phyloP scores from a whole-genome alignment of 2,113 vertebrate genomes.

The western clawed frog (Xenopus tropicalis) region DNA sequence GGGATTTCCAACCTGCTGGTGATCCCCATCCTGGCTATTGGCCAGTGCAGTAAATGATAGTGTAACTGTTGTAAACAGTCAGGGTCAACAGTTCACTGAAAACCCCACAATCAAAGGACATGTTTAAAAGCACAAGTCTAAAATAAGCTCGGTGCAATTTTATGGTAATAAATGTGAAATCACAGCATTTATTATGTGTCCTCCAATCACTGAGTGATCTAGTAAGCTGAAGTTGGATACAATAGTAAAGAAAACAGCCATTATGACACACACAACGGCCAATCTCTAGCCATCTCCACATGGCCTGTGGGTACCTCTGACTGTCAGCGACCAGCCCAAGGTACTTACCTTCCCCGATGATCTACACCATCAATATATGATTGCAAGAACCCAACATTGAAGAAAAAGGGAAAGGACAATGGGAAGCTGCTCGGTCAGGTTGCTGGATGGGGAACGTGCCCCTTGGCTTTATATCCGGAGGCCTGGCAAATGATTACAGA shows the following conservation, averaged over 20 bases:
- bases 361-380: conserved; percentile 62
- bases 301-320: conserved; percentile 6
- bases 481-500: conserved; percentile 25
- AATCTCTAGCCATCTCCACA: conserved; percentile 10
- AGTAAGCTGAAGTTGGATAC: no score
- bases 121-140: no score
- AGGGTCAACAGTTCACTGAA: no score
- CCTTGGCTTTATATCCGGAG: conserved; percentile 34
- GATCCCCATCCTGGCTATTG: no score
- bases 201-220: no score
- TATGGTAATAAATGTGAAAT: no score
- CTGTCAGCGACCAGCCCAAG: conserved; percentile 7
- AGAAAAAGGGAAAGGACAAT: background rate
- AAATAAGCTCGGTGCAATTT: no score
- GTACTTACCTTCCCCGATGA: conserved; percentile 59
- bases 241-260: conserved; percentile 9
- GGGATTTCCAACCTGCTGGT: no score
- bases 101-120: no score
- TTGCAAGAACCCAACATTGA: conserved; percentile 26
- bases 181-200: no score
- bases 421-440: conserved; percentile 6
- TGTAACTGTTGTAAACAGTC: no score
- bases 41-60: no score
- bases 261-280: conserved; percentile 13
- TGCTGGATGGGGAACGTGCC: background rate